phyloP scores from a whole-genome alignment of 2,797 vertebrate species.

The Enteromius fasciolatus region DNA sequence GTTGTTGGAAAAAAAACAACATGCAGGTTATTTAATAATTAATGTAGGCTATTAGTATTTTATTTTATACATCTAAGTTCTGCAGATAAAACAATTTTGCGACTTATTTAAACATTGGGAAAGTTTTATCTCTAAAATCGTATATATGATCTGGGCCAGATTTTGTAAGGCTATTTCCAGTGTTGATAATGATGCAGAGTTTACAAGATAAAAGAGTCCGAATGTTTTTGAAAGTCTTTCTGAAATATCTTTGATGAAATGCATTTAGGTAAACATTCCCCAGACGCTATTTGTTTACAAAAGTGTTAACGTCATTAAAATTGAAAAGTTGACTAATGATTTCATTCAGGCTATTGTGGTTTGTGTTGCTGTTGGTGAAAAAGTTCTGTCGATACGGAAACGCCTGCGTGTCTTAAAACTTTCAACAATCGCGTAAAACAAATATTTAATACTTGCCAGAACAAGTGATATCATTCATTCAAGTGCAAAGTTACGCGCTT shows the following conservation, averaged over 20 bases:
- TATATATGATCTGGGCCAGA: neutral
- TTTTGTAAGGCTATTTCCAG: neutral
- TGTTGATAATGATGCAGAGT: neutral
- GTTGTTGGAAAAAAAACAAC: neutral
- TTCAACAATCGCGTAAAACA: neutral
- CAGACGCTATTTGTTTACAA: neutral
- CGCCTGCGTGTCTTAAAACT: neutral
- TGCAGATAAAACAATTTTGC: neutral
- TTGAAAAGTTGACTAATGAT: neutral
- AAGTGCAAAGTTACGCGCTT: neutral
- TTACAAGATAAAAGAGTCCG: neutral
- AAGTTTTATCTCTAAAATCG: neutral
- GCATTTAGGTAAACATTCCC: neutral
- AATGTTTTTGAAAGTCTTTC: neutral
- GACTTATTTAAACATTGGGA: neutral
- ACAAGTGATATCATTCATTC: slow-evolving; percentile 17
- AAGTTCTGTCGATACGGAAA: neutral
- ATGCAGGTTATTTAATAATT: neutral
- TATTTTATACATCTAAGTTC: neutral
- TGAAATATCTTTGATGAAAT: neutral
- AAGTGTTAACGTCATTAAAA: neutral
- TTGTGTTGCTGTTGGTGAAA: neutral
- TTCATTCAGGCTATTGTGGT: neutral
- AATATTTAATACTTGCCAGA: neutral
- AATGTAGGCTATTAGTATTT: neutral